A percentile compares a stretch with the other conserved stretches of the same genome.
Evolutionary conservation across 2,888 invertebrate species (phyloP).

Genomic region (Apamea monoglypha): DNA sequence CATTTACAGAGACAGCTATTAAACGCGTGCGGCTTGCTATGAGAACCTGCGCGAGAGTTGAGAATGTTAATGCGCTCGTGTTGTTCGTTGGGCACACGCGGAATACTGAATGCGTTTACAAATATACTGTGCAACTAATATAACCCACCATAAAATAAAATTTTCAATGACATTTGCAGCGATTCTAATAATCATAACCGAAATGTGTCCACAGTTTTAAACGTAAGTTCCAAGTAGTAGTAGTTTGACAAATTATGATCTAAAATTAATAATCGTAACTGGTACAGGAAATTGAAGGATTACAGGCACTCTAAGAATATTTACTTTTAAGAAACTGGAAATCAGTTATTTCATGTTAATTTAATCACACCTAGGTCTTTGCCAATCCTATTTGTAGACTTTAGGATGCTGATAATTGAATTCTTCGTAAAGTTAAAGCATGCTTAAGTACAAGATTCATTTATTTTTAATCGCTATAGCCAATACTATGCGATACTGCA

Average conservation of each 20-base stretch:
- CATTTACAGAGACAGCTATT: constrained; percentile 70
- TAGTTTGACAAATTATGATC: constrained; percentile 10
- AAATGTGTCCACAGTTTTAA: constrained; percentile 47
- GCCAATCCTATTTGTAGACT: not conserved
- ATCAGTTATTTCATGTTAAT: not conserved
- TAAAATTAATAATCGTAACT: constrained; percentile 4
- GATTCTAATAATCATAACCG: constrained; percentile 48
- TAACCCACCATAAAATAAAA: constrained; percentile 62
- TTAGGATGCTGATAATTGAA: not conserved
- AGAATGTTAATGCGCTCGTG: constrained; percentile 89
- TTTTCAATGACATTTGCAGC: constrained; percentile 51
- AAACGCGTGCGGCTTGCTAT: constrained; percentile 80
- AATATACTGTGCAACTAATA: constrained; percentile 75
- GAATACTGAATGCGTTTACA: constrained; percentile 83
- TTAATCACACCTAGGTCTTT: not conserved
- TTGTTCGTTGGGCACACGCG: constrained; percentile 79
- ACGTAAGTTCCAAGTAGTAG: constrained; percentile 1
- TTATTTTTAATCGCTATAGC: not conserved
- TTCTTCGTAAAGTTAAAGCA: not conserved
- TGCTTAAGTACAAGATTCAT: not conserved
- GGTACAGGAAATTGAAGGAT: not conserved
- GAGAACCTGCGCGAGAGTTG: constrained; percentile 85
- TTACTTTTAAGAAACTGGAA: not conserved
- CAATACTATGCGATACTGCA: not conserved
- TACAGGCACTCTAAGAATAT: not conserved